Evolutionary conservation across 2,888 invertebrate species (phyloP).

Genomic region (Orchesellides sinensis): DNA sequence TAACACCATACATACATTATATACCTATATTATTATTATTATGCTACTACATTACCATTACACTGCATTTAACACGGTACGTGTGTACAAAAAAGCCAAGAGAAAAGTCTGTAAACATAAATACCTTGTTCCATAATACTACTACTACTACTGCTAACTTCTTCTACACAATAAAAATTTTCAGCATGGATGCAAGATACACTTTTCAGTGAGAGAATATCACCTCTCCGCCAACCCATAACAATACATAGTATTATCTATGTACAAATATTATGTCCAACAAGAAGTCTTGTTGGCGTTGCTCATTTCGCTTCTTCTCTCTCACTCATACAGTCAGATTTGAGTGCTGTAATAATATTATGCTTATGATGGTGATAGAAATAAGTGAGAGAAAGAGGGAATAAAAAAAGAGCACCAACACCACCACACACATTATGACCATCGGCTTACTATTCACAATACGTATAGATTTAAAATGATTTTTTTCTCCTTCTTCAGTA

Average conservation of each 20-base stretch:
- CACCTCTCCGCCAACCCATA: constrained; percentile 9
- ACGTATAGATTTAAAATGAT: too few relatives aligned
- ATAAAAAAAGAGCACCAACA: constrained; percentile 9
- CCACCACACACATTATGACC: background rate
- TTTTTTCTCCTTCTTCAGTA: constrained; percentile 6
- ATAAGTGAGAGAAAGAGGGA: too few relatives aligned
- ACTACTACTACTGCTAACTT: background rate
- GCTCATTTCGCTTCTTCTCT: constrained; percentile 16
- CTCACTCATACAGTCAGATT: background rate
- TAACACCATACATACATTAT: too few relatives aligned
- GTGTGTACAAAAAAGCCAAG: background rate
- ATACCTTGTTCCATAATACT: constrained; percentile 19
- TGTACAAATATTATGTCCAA: constrained; percentile 1
- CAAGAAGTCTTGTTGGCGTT: constrained; percentile 19
- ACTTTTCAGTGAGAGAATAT: too few relatives aligned
- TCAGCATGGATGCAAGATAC: too few relatives aligned
- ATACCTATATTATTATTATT: background rate
- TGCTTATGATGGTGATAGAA: background rate
- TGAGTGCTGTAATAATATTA: constrained; percentile 6
- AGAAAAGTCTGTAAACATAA: constrained; percentile 25
- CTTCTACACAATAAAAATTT: too few relatives aligned
- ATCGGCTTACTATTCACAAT: background rate
- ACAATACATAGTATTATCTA: constrained; percentile 11
- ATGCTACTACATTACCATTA: background rate
- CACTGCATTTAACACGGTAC: background rate